Percentiles rank a stretch among this genome's conserved stretches.
Evolutionary conservation across 2,113 vertebrate species (phyloP).

Genomic region (Salvator merianae): DNA sequence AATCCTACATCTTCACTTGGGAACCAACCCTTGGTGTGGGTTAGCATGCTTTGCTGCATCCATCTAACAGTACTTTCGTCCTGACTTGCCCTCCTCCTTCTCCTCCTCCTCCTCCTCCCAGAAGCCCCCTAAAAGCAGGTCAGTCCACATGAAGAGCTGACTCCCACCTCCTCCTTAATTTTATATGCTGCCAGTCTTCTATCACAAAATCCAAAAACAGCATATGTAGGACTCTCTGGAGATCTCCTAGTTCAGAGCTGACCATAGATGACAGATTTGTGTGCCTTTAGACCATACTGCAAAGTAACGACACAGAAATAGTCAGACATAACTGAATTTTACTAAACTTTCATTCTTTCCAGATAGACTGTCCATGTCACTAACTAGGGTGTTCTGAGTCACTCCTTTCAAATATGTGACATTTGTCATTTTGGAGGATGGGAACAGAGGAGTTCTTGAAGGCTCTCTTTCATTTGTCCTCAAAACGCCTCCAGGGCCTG

Average conservation of each 20-base stretch:
- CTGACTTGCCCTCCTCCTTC: too few relatives aligned
- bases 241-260: neutral
- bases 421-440: slow-evolving; percentile 10
- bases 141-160: too few relatives aligned
- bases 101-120: too few relatives aligned
- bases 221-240: too few relatives aligned
- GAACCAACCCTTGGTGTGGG: too few relatives aligned
- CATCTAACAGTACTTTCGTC: too few relatives aligned
- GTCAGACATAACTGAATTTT: neutral
- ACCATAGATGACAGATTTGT: neutral
- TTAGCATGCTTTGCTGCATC: too few relatives aligned
- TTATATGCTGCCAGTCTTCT: too few relatives aligned
- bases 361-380: neutral
- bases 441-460: slow-evolving; percentile 22
- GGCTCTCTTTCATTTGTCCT: slow-evolving; percentile 22
- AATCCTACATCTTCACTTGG: too few relatives aligned
- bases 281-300: neutral
- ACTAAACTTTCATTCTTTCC: slow-evolving; percentile 7
- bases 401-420: slow-evolving; percentile 40
- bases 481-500: slow-evolving; percentile 48
- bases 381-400: neutral
- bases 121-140: too few relatives aligned
- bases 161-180: too few relatives aligned
- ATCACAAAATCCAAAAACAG: too few relatives aligned
- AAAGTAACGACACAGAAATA: neutral